phyloP scores from a whole-genome alignment of 2,797 vertebrate species.

The Monodelphis domestica region DNA sequence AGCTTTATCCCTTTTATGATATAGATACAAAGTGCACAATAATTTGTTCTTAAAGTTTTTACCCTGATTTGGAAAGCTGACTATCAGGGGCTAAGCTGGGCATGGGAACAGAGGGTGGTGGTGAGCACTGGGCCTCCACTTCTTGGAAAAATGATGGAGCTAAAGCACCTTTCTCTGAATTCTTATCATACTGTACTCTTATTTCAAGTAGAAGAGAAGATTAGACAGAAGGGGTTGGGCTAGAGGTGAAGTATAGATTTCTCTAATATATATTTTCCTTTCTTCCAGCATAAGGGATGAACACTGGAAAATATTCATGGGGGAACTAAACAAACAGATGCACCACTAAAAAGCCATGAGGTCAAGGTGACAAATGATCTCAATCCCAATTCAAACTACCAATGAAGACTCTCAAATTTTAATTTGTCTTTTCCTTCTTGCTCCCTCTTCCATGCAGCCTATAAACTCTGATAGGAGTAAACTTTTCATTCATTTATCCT shows the following conservation, averaged over 20 bases:
- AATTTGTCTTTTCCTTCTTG: slow-evolving; percentile 1
- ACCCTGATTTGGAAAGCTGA: background rate
- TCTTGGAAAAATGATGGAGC: background rate
- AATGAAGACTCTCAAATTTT: slow-evolving; percentile 77
- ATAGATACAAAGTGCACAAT: too few relatives aligned
- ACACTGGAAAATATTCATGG: too few relatives aligned
- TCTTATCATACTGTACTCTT: background rate
- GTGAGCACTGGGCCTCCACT: background rate
- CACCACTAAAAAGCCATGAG: too few relatives aligned
- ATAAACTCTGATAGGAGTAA: background rate
- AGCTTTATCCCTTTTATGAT: too few relatives aligned
- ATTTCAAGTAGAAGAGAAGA: background rate
- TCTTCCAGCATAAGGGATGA: slow-evolving; percentile 70
- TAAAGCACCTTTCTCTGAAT: background rate
- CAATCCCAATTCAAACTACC: slow-evolving; percentile 79
- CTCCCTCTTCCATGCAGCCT: fast-evolving
- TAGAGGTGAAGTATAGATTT: background rate
- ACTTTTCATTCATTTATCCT: background rate
- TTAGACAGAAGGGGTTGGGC: fast-evolving
- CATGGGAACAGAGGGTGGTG: too few relatives aligned
- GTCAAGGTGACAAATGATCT: slow-evolving; percentile 72
- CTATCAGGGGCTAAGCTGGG: background rate
- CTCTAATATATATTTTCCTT: background rate
- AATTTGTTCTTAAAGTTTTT: background rate
- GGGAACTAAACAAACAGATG: too few relatives aligned